A percentile compares a stretch with the other conserved stretches of the same genome.
Evolutionary conservation across 2,888 invertebrate species (phyloP).

Genomic region (Calliphora vomitoria): DNA sequence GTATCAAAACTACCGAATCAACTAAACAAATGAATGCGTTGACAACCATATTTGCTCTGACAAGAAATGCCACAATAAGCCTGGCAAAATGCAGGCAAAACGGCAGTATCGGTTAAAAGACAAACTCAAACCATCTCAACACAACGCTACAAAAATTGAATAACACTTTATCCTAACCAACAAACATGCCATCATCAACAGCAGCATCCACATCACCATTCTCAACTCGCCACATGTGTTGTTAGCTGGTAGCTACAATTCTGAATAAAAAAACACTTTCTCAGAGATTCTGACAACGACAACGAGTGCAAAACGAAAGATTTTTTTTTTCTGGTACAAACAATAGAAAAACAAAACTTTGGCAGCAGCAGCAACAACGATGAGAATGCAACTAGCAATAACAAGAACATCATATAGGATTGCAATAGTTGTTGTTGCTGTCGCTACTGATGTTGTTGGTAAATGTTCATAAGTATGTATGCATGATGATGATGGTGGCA

Average conservation of each 20-base stretch:
- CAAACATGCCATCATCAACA: neutral
- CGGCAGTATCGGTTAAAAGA: neutral
- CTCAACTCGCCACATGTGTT: neutral
- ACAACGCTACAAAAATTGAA: neutral
- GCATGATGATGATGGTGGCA: slow-evolving; percentile 10
- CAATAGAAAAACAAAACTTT: slow-evolving; percentile 17
- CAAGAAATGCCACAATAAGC: neutral
- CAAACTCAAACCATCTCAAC: neutral
- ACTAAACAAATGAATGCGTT: neutral
- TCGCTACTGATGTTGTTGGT: neutral
- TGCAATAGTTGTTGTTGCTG: neutral
- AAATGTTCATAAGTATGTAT: too few relatives aligned
- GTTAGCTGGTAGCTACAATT: neutral
- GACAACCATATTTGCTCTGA: neutral
- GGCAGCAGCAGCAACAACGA: neutral
- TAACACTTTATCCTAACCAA: neutral
- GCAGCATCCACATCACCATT: neutral
- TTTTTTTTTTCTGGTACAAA: slow-evolving; percentile 8
- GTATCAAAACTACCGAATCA: neutral
- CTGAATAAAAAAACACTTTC: slow-evolving; percentile 8
- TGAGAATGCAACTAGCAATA: neutral
- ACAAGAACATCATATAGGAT: neutral
- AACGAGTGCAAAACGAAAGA: neutral
- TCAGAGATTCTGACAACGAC: slow-evolving; percentile 29
- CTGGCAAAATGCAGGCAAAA: neutral